Evolutionary conservation across 2,888 invertebrate species (phyloP).

Genomic region (Helobdella robusta): DNA sequence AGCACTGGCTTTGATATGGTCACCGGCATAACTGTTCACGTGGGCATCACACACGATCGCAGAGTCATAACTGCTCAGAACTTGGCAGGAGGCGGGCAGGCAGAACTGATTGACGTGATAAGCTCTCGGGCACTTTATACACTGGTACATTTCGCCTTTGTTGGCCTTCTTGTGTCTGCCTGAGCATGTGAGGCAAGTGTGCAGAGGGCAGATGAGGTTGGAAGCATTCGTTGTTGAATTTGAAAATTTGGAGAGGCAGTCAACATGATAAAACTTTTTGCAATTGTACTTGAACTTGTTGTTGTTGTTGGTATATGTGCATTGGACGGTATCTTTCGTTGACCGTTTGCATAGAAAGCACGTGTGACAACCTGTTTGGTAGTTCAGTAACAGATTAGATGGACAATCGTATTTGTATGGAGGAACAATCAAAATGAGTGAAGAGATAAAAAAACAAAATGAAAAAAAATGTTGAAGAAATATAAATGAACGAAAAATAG

Average conservation of each 20-base stretch:
- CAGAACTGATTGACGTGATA: conserved; percentile 78
- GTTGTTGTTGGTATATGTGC: too few species aligned
- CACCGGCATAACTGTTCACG: too few species aligned
- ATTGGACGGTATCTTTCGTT: conserved; percentile 38
- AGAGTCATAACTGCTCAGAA: conserved; percentile 63
- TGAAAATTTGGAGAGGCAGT: conserved; percentile 41
- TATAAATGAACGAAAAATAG: too few species aligned
- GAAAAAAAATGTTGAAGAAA: too few species aligned
- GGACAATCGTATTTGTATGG: too few species aligned
- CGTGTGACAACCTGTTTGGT: conserved; percentile 44
- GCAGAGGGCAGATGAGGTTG: conserved; percentile 42
- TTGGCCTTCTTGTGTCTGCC: too few species aligned
- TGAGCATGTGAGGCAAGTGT: conserved; percentile 46
- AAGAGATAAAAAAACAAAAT: too few species aligned
- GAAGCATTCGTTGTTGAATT: conserved; percentile 19
- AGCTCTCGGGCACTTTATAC: conserved; percentile 76
- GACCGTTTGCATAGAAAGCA: conserved; percentile 47
- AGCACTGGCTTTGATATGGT: conserved; percentile 68
- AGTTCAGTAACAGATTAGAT: too few species aligned
- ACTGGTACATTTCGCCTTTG: conserved; percentile 56
- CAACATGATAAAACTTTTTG: conserved; percentile 47
- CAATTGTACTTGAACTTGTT: conserved; percentile 41
- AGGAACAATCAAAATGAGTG: too few species aligned
- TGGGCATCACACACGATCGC: conserved; percentile 82
- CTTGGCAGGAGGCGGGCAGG: conserved; percentile 64